Percentiles rank a stretch among this genome's conserved stretches.
Conservation (phyloP, 2,113 vertebrate species). For the Alectura lathami region DNA sequence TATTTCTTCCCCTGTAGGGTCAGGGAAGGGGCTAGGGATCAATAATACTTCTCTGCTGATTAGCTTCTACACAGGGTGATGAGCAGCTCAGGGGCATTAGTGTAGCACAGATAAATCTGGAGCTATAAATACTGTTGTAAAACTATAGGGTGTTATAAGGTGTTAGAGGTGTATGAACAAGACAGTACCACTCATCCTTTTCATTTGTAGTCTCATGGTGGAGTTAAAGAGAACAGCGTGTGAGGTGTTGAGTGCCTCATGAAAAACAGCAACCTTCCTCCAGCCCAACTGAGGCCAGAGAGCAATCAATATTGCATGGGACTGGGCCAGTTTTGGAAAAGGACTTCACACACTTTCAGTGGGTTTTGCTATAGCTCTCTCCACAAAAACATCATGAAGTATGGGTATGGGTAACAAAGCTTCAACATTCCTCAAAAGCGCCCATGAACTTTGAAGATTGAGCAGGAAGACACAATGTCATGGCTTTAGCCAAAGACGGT, state of each 20-base stretch:
- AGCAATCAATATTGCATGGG: neutral
- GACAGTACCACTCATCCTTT: neutral
- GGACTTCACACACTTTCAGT: neutral
- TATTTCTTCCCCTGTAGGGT: neutral
- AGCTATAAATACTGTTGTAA: neutral
- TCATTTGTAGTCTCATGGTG: neutral
- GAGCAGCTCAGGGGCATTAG: neutral
- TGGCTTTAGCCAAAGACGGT: neutral
- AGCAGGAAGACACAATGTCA: neutral
- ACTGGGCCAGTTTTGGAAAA: neutral
- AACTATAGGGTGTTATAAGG: neutral
- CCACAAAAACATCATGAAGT: too few relatives aligned
- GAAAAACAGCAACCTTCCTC: neutral
- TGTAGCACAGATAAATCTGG: neutral
- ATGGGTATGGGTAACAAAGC: accelerated
- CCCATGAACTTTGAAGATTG: neutral
- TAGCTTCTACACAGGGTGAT: neutral
- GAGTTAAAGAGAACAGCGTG: neutral
- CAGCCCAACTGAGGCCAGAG: neutral
- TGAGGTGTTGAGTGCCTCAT: neutral
- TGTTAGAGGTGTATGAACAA: neutral
- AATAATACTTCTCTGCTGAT: neutral
- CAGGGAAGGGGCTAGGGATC: neutral
- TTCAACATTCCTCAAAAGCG: neutral
- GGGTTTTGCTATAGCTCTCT: neutral